Evolutionary conservation across 1,140 invertebrate genomes (phyloP), one percentile per base, ranked within the genome.

Genomic region (Littorina saxatilis): DNA sequence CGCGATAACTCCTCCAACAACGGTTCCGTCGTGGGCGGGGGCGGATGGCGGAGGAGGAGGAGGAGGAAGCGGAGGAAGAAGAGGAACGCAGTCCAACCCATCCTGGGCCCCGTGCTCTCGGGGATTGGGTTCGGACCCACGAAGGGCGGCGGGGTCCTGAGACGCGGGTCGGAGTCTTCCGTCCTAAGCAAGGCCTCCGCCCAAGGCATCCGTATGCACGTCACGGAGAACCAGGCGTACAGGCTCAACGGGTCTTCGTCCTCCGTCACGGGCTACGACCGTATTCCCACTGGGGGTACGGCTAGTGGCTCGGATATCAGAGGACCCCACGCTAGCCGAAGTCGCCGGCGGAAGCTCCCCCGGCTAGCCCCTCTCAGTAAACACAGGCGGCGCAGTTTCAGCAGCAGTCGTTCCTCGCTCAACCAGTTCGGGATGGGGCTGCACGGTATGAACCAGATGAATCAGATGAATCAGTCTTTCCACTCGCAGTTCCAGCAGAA

Each of bases 181-280:
- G 68, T 83, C 17, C 80, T 82, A 27, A 89, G 87, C 80, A 76
- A 82, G 40, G 86, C 86, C 7, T 89, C 88, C 0, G 84, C 87
- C 15, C 85, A 86, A 50, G 86, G 86, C 68, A 80, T 88, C 29
- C 76, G 83, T 47, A 76, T 87, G 50, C 80, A 83, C 50, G 32
- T 86, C 13, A 85, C 86, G 43, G 79, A 81, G 11, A 83, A 83
- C 50, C 55, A 63, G 83, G 82, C 66, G 68, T 84, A 37, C 82
- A 82, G 32, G 82, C 77, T 61, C 11, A 37, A 35, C 9, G 76
- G 76, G 32, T 78, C 76, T 0, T 40, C 39, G 55, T 78, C 76
- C n/a, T 78, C 76, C 3, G 23, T 78, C 17, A 35, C 76, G 5
- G 76, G 70, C 17, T 63, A 23, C 23, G 50, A 32, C 0, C 35